Base-by-base conservation (phyloP, 2,113 vertebrate species). In the Microcebus griseorufus region DNA sequence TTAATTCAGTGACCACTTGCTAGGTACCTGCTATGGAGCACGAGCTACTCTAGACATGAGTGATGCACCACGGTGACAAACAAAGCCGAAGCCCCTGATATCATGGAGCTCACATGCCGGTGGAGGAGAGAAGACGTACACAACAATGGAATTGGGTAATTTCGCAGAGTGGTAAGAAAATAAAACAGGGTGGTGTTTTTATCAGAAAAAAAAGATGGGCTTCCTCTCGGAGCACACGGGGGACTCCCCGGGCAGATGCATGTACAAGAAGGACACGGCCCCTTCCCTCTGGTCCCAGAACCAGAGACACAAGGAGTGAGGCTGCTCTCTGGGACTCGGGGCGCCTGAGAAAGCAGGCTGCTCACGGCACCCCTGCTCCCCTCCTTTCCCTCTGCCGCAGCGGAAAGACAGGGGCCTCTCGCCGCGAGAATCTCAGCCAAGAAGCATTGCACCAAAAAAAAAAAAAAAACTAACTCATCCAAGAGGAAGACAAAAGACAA, bases 401-500 rank as follows among this genome's bases (percentile, higher is more conserved):
- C 27, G 2, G 32, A 18, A 55, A 45, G 34, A 51, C 23, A 2
- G 6, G 18, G 60, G 14, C 51, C 32, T 39, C 27, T 2, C 53
- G n/a, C 39, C 3, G 4, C 11, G 1, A 18, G 12, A 65, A 48
- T 53, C 39, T 78, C 73, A 55, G 45, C 64, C 88, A 69, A 69
- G 53, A n/a, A 69, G 51, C 75, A 78, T 25, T 39, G 34, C 79
- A 67, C 67, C 16, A 8, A n/a, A 45, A 45, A 45, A 42, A 42
- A n/a, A n/a, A n/a, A n/a, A 91, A 45, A 39, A 5, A 67, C 82
- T 16, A 69, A 29, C 29, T 14, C 83, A 0, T 83, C 94, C 82
- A 55, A 93, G 81, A 62, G 8, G 79, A 75, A 90, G 51, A 97
- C 90, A 70, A 58, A 94, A 91, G 89, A 83, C 73, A 65, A 83